Evolutionary conservation across 2,113 vertebrate genomes (phyloP).

Genomic region (Scophthalmus maximus): DNA sequence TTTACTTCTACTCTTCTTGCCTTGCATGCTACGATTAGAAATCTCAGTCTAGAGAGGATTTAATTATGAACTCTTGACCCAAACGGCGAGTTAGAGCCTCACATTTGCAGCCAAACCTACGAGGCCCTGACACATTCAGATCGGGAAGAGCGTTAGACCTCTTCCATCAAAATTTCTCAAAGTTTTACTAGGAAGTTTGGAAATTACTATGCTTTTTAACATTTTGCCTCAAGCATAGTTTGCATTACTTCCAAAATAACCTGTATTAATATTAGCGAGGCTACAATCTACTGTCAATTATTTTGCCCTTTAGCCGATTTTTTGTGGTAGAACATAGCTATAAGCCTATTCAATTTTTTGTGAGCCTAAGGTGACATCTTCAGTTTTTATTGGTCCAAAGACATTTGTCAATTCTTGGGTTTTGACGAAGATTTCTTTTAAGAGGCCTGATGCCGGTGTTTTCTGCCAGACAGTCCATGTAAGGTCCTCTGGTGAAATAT

Average conservation of each 20-base stretch:
- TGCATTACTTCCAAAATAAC: not conserved
- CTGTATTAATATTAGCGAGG: not conserved
- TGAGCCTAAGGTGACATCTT: not conserved
- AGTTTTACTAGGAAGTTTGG: constrained; percentile 1
- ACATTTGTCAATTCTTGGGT: not conserved
- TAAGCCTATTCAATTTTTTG: not conserved
- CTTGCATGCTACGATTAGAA: constrained; percentile 21
- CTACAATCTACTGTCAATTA: not conserved
- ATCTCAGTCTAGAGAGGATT: constrained; percentile 11
- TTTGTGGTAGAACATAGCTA: not conserved
- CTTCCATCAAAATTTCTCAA: not conserved
- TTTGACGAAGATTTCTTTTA: not conserved
- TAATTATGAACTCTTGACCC: constrained; percentile 45
- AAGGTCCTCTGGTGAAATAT: constrained; percentile 26
- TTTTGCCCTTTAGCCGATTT: not conserved
- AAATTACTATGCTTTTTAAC: not conserved
- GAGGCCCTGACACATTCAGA: constrained; percentile 11
- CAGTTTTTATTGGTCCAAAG: not conserved
- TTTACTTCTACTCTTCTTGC: constrained; percentile 12
- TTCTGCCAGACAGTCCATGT: constrained; percentile 3
- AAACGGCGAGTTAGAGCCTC: constrained; percentile 18
- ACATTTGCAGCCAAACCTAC: constrained; percentile 50
- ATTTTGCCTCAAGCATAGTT: not conserved
- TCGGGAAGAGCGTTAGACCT: constrained; percentile 3
- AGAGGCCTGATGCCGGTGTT: not conserved